Evolutionary conservation across 2,797 vertebrate species (phyloP), one percentile per base, ranked within the genome.

Genomic region (Sphaeramia orbicularis): DNA sequence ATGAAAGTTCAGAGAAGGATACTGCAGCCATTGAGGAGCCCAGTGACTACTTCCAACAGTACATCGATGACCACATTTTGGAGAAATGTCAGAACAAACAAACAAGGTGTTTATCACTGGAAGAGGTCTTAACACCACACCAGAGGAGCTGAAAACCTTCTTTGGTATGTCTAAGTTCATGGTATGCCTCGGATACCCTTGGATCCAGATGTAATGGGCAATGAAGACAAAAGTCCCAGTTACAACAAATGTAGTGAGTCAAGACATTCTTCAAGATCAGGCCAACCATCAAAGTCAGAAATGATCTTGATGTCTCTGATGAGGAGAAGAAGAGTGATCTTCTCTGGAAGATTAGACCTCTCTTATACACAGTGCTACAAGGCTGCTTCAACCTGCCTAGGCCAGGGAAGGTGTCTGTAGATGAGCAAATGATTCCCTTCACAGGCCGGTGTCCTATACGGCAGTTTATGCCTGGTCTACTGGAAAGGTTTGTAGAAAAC

Each of bases 361-460:
- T 78, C 4, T 45, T 82, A 19, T 30, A 61, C 27, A 12, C 24
- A 13, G 56, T 70, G n/a, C 64, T 15, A 16, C 64, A 70, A 61
- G 56, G 61, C 15, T 74, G 54, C 37, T 36, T 76, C 2, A 73
- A 36, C 59, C 65, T 70, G 10, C 53, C 58, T 63, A 76, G 15
- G 36, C 7, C 48, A 43, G 37, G 7, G 14, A 65, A 74, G 21
- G 8, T 74, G n/a, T n/a, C n/a, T n/a, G n/a, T n/a, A n/a, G n/a
- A n/a, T n/a, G n/a, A n/a, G n/a, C n/a, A n/a, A n/a, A n/a, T n/a
- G n/a, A n/a, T n/a, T n/a, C n/a, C n/a, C n/a, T n/a, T n/a, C n/a
- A n/a, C n/a, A n/a, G n/a, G n/a, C n/a, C n/a, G n/a, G n/a, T n/a
- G n/a, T n/a, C n/a, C n/a, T n/a, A n/a, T n/a, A n/a, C n/a, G n/a